These are phyloP conservation scores for Camptogramma bilineatum DNA, from an alignment of 2,888 invertebrate genomes.

Conservation along the genomic window DNA sequence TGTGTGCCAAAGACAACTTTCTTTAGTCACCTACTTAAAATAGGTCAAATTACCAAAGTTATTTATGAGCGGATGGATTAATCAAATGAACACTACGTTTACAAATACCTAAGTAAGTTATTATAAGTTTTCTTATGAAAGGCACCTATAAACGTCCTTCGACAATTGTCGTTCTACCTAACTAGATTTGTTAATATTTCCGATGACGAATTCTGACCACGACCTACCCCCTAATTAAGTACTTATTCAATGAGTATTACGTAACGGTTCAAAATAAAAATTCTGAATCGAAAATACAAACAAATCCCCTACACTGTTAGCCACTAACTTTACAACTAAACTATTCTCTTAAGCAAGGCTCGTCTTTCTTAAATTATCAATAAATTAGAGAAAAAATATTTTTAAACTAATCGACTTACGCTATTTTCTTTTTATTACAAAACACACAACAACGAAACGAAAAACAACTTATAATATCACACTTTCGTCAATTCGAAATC, in stretches of 20 bases:
- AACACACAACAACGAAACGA: constrained; percentile 84
- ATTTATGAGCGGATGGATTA: constrained; percentile 77
- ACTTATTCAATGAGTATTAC: constrained; percentile 33
- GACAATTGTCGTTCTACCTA: constrained; percentile 72
- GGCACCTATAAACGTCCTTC: constrained; percentile 82
- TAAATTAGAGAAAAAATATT: constrained; percentile 73
- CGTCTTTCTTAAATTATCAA: constrained; percentile 84
- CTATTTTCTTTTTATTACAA: constrained; percentile 76
- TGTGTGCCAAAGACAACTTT: constrained; percentile 18
- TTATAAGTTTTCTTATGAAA: constrained; percentile 75
- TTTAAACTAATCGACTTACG: constrained; percentile 72
- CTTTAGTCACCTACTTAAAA: constrained; percentile 14
- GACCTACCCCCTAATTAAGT: constrained; percentile 39
- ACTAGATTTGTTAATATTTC: constrained; percentile 63
- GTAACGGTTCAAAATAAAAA: constrained; percentile 21
- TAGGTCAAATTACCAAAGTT: constrained; percentile 42
- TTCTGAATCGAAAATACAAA: constrained; percentile 60
- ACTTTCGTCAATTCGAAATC: constrained; percentile 74
- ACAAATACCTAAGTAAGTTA: constrained; percentile 71
- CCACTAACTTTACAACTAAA: constrained; percentile 78
- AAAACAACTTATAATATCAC: constrained; percentile 83
- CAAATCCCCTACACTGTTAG: constrained; percentile 59
- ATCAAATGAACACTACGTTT: constrained; percentile 76
- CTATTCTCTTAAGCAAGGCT: constrained; percentile 83
- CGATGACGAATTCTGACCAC: constrained; percentile 55